Evolutionary conservation across 2,797 vertebrate genomes (phyloP).

Genomic region (Rachycentron canadum): DNA sequence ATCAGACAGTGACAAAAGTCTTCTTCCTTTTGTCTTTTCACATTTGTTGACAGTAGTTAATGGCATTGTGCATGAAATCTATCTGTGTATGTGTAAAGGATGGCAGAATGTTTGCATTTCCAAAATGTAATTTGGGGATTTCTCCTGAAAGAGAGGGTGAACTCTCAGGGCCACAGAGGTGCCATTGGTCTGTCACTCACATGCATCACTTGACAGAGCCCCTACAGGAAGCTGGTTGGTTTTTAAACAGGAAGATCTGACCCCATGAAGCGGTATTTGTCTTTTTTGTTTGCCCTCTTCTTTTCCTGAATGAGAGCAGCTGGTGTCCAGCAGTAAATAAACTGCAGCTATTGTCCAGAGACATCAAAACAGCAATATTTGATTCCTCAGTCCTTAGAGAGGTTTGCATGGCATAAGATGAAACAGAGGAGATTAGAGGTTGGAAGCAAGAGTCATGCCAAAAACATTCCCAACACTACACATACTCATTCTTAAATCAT

Average conservation of each 20-base stretch:
- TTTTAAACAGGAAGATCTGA: conserved; percentile 66
- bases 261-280: conserved; percentile 36
- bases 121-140: conserved; percentile 14
- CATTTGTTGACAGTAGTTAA: conserved; percentile 13
- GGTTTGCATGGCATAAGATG: conserved; percentile 62
- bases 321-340: conserved; percentile 45
- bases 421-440: conserved; percentile 64
- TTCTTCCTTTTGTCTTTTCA: conserved; percentile 5
- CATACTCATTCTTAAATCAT: conserved; percentile 80
- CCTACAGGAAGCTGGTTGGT: conserved; percentile 58
- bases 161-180: conserved; percentile 48
- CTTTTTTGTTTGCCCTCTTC: conserved; percentile 46
- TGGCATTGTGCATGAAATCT: background rate
- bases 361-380: conserved; percentile 53
- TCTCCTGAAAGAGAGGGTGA: conserved; percentile 33
- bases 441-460: conserved; percentile 51
- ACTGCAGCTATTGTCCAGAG: conserved; percentile 39
- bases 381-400: conserved; percentile 45
- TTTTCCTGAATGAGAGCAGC: conserved; percentile 56
- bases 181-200: conserved; percentile 19
- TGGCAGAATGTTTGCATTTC: conserved; percentile 47
- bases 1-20: background rate
- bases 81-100: background rate
- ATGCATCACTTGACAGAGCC: conserved; percentile 35
- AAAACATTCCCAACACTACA: conserved; percentile 66